phyloP scores from a whole-genome alignment of 1,140 invertebrate genomes.

The Phenacoccus solenopsis region DNA sequence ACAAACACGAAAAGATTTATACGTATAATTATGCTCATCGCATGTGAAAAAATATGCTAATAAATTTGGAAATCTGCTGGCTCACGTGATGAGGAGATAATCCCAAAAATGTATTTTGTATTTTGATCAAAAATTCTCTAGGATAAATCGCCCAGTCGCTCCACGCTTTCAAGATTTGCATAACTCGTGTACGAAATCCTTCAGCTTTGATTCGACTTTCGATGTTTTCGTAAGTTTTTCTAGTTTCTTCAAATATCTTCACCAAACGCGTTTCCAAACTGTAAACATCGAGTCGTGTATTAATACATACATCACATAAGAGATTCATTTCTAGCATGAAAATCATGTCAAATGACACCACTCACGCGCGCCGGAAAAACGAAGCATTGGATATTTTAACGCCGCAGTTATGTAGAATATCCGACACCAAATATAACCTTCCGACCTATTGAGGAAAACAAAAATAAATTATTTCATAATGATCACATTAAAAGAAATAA shows the following conservation, averaged over 20 bases:
- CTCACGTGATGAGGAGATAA: conserved; percentile 26
- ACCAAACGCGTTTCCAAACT: conserved; percentile 78
- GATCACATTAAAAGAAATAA: too few species aligned
- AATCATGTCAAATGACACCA: conserved; percentile 24
- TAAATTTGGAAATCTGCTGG: background rate
- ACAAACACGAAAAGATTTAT: background rate
- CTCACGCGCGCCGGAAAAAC: conserved; percentile 78
- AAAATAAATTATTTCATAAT: background rate
- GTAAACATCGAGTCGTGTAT: conserved; percentile 21
- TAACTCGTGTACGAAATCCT: conserved; percentile 91
- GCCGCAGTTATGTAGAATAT: conserved; percentile 93
- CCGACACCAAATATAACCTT: conserved; percentile 86
- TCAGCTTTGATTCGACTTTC: conserved; percentile 86
- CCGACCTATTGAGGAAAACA: conserved; percentile 52
- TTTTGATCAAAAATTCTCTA: conserved; percentile 76
- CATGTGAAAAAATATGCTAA: too few species aligned
- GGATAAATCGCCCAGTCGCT: conserved; percentile 97
- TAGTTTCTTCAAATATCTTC: conserved; percentile 74
- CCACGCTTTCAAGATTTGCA: conserved; percentile 89
- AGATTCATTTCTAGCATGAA: background rate
- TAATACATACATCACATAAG: background rate
- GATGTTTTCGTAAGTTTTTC: conserved; percentile 61
- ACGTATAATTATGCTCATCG: background rate
- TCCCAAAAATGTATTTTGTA: conserved; percentile 86
- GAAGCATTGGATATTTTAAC: conserved; percentile 96